phyloP scores from a whole-genome alignment of 2,888 invertebrate genomes.

The Crocallis elinguaria region DNA sequence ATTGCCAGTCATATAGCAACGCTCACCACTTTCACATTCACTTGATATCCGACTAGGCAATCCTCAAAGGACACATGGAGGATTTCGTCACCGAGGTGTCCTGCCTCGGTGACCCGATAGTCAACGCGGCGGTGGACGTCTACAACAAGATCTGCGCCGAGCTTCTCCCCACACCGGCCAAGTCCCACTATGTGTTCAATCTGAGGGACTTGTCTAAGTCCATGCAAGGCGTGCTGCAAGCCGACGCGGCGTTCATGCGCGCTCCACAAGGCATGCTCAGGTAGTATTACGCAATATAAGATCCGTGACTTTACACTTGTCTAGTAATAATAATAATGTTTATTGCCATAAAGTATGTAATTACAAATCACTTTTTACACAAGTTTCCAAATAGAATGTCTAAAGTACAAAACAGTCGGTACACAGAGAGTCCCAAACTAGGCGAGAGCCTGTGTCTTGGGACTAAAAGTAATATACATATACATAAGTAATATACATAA shows the following conservation, averaged over 20 bases:
- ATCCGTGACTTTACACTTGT: no score
- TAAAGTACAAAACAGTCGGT: no score
- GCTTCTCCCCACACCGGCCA: constrained; percentile 95
- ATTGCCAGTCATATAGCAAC: no score
- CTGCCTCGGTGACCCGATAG: constrained; percentile 88
- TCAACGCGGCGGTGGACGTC: constrained; percentile 93
- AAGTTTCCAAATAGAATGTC: no score
- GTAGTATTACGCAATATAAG: constrained; percentile 56
- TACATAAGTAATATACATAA: no score
- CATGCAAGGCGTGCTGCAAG: constrained; percentile 95
- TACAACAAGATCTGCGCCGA: constrained; percentile 92
- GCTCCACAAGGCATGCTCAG: constrained; percentile 88
- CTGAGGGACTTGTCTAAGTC: constrained; percentile 95
- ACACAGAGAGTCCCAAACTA: no score
- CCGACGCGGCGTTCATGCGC: constrained; percentile 89
- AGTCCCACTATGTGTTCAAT: constrained; percentile 97
- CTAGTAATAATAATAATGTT: no score
- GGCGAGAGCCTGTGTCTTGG: no score
- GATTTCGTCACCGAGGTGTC: constrained; percentile 90
- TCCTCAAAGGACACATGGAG: constrained; percentile 90
- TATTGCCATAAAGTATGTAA: no score
- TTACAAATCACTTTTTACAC: no score
- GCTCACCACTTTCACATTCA: no score
- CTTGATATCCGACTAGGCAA: constrained; percentile 76
- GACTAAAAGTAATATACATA: no score